Percentiles rank a stretch among this genome's conserved stretches.
phyloP scores from a whole-genome alignment of 2,113 vertebrate genomes.

The Struthidea cinerea region DNA sequence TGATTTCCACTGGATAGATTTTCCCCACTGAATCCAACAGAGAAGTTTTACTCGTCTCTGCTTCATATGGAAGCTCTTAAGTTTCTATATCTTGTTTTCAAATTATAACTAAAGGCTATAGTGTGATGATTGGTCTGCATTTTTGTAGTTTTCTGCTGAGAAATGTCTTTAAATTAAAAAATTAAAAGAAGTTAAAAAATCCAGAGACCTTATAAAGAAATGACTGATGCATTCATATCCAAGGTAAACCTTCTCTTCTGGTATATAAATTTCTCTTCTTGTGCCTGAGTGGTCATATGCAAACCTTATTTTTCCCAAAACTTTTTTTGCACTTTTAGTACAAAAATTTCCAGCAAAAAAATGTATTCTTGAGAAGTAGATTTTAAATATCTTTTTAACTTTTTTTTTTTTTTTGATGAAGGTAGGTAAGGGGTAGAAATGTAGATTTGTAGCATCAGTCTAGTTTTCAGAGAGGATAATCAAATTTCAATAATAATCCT shows the following conservation, averaged over 20 bases:
- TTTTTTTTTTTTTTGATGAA: background rate
- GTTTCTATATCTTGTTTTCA: background rate
- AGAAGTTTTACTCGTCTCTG: background rate
- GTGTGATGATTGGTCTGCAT: background rate
- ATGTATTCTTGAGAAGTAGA: background rate
- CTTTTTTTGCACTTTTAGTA: background rate
- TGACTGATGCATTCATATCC: background rate
- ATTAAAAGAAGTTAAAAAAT: background rate
- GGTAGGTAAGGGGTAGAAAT: background rate
- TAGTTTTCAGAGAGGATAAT: background rate
- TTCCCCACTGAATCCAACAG: background rate
- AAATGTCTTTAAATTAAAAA: background rate
- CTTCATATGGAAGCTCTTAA: background rate
- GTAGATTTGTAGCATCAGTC: background rate
- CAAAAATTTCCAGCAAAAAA: background rate
- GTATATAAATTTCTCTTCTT: background rate
- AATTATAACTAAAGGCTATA: background rate
- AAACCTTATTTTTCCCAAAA: background rate
- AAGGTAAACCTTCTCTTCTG: background rate
- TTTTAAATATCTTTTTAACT: background rate
- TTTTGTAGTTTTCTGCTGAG: background rate
- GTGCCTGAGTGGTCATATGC: background rate
- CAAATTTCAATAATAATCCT: background rate
- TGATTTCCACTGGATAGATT: background rate
- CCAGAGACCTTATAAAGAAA: background rate